phyloP scores from a whole-genome alignment of 2,888 invertebrate genomes.

The Mesoligia furuncula region DNA sequence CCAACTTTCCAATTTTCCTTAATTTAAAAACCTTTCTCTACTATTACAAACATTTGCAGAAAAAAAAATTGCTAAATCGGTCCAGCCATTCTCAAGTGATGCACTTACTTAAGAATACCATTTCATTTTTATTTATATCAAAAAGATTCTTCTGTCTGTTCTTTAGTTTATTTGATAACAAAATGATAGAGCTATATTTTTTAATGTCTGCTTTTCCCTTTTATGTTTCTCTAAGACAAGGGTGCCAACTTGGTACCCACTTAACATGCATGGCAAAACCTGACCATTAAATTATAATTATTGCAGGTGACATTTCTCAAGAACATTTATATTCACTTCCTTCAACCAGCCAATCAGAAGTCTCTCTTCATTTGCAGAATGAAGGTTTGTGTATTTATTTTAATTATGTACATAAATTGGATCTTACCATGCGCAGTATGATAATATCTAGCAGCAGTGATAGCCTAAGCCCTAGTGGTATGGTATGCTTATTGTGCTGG shows the following conservation, averaged over 20 bases:
- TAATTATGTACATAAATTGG: not conserved
- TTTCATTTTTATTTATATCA: not conserved
- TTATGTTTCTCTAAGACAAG: not conserved
- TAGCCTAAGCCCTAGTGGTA: too few relatives aligned
- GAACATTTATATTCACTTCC: constrained; percentile 1
- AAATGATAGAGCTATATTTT: not conserved
- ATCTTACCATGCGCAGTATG: too few relatives aligned
- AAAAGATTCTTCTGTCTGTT: not conserved
- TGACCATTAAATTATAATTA: not conserved
- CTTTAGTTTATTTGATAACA: not conserved
- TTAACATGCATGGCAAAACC: not conserved
- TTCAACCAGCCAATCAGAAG: constrained; percentile 6
- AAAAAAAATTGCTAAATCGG: too few relatives aligned
- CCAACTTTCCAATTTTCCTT: not conserved
- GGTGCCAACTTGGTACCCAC: not conserved
- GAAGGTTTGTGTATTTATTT: not conserved
- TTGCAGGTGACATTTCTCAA: constrained; percentile 5
- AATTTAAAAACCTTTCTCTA: not conserved
- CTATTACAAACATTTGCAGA: too few relatives aligned
- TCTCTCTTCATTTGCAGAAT: not conserved
- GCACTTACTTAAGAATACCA: too few relatives aligned
- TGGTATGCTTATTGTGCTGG: too few relatives aligned
- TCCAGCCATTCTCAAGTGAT: too few relatives aligned
- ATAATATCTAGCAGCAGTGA: too few relatives aligned
- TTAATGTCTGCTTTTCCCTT: not conserved